Percentiles rank a stretch among this genome's conserved stretches.
phyloP scores from a whole-genome alignment of 2,888 invertebrate genomes.

The Drosophila pseudotalamancana region DNA sequence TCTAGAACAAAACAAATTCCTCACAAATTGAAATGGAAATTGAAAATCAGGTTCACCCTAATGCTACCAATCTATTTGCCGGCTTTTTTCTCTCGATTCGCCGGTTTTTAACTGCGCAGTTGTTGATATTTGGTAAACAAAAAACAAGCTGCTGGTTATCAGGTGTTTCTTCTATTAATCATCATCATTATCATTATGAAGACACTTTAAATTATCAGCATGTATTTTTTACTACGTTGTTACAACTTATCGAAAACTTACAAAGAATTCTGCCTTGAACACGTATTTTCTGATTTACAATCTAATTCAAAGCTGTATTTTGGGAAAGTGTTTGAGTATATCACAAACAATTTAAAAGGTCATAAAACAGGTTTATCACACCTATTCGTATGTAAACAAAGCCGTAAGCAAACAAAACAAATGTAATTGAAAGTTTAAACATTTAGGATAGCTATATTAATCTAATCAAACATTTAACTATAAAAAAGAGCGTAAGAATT shows the following conservation, averaged over 20 bases:
- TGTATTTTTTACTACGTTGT: conserved; percentile 19
- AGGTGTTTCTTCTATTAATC: conserved; percentile 51
- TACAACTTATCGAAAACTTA: neutral
- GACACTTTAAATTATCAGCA: conserved; percentile 1
- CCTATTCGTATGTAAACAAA: no score
- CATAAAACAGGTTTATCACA: neutral
- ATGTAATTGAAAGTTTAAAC: neutral
- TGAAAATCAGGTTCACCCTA: conserved; percentile 50
- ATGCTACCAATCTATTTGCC: conserved; percentile 8
- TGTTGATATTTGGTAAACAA: conserved; percentile 70
- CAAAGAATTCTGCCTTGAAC: neutral
- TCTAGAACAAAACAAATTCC: neutral
- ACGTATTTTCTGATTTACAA: neutral
- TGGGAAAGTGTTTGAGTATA: neutral
- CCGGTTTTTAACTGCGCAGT: conserved; percentile 63
- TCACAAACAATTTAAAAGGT: neutral
- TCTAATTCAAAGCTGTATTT: neutral
- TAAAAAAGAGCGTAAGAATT: neutral
- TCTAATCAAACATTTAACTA: no score
- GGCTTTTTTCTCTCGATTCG: conserved; percentile 28
- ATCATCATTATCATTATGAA: conserved; percentile 21
- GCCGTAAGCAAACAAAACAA: neutral
- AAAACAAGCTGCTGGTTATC: conserved; percentile 44
- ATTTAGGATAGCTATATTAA: no score
- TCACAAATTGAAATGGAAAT: neutral